Evolutionary conservation across 2,888 invertebrate genomes (phyloP).

Genomic region (Oasisia sp.): DNA sequence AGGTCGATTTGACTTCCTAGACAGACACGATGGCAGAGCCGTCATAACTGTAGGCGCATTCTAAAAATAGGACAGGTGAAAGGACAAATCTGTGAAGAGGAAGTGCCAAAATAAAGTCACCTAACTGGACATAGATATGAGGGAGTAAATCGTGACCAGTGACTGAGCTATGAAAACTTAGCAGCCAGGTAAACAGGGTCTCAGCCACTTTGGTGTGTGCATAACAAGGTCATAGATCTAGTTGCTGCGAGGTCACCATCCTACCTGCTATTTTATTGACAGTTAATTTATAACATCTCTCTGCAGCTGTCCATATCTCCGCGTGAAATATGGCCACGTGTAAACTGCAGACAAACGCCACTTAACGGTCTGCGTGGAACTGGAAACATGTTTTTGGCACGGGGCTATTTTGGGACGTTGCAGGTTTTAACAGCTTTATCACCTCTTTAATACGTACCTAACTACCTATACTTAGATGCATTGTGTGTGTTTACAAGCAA

Average conservation of each 20-base stretch:
- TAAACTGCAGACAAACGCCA: background rate
- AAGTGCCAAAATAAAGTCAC: background rate
- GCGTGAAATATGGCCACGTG: background rate
- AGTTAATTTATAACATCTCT: slow-evolving; percentile 3
- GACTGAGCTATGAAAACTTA: background rate
- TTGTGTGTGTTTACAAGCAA: background rate
- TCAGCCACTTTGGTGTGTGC: background rate
- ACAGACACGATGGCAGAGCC: background rate
- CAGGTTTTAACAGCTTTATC: background rate
- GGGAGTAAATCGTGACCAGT: background rate
- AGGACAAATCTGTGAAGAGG: background rate
- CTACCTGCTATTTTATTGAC: slow-evolving; percentile 13
- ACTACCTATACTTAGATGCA: background rate
- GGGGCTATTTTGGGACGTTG: background rate
- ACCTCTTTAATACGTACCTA: background rate
- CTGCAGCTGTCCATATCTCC: background rate
- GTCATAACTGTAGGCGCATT: background rate
- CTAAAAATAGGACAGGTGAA: background rate
- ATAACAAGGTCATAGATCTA: background rate
- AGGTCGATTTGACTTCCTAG: background rate
- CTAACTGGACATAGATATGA: background rate
- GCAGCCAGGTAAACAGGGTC: background rate
- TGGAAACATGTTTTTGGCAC: background rate
- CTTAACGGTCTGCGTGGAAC: background rate
- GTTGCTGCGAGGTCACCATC: background rate